A percentile compares a stretch with the other conserved stretches of the same genome.
phyloP scores from a whole-genome alignment of 2,113 vertebrate species.

The Chitala chitala region DNA sequence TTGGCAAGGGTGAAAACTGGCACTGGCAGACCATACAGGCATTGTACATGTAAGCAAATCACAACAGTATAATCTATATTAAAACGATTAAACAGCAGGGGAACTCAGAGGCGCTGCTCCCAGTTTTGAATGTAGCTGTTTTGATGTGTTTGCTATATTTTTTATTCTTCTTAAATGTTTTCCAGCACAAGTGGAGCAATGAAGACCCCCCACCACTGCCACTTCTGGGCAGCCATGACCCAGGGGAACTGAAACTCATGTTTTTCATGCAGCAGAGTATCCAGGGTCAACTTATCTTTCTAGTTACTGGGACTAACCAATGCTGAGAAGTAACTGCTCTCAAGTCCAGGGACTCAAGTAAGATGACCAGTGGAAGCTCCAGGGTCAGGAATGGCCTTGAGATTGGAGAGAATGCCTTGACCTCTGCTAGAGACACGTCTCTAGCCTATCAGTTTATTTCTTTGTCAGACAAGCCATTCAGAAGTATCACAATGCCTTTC shows the following conservation, averaged over 20 bases:
- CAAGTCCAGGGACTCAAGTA: background rate
- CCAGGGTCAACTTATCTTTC: conserved; percentile 19
- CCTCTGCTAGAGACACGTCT: too few relatives aligned
- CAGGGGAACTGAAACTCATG: background rate
- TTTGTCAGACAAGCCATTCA: background rate
- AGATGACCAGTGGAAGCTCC: too few relatives aligned
- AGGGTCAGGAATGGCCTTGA: background rate
- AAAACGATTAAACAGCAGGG: background rate
- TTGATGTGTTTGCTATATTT: background rate
- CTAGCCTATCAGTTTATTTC: background rate
- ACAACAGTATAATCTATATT: background rate
- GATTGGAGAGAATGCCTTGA: background rate
- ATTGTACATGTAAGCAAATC: background rate
- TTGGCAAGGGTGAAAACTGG: background rate
- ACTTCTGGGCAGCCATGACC: background rate
- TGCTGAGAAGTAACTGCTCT: conserved; percentile 30
- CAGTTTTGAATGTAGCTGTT: conserved; percentile 2
- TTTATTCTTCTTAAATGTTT: background rate
- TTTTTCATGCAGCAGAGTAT: too few relatives aligned
- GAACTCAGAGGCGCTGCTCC: background rate
- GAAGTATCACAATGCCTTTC: background rate
- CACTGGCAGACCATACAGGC: background rate
- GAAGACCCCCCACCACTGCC: background rate
- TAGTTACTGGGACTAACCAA: conserved; percentile 44
- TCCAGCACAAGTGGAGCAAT: background rate